Evolutionary conservation across 1,140 invertebrate genomes (phyloP), one percentile per base, ranked within the genome.

Genomic region (Drosophila setifemur): DNA sequence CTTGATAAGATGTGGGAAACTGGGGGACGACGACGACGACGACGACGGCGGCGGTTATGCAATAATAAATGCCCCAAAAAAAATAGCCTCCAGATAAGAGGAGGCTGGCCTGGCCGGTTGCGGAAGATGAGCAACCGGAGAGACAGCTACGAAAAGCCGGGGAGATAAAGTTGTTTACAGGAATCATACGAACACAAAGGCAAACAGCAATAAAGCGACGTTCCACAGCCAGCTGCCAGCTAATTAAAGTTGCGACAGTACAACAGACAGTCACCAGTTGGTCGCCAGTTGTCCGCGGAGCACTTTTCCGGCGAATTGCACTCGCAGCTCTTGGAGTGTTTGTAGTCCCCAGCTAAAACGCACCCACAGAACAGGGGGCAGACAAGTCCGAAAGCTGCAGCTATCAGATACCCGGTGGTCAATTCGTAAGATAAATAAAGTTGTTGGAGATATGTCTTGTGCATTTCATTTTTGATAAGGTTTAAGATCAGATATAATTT

Each of bases 91-190:
- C 16, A 52, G 81, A 85, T 79, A 81, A 74, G 73, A 37, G 67
- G 42, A n/a, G n/a, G n/a, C n/a, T n/a, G n/a, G n/a, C n/a, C n/a
- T n/a, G n/a, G 63, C 67, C 64, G 23, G 29, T 69, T 52, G 64
- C 79, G 76, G 76, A 87, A 86, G 81, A 81, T 70, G 76, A 57
- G 78, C 45, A n/a, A n/a, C n/a, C n/a, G 26, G 28, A 39, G 37
- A 43, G 49, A 69, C 53, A 70, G 31, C 28, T 12, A 48, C 47
- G 28, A 37, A 12, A 25, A 49, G 7, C 16, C 28, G 33, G 14
- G 31, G 73, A 81, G 81, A 86, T 86, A 86, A 86, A 86, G 81
- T 81, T 86, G 81, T 86, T 86, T 77, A 87, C 83, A 61, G 68
- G 60, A 75, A 75, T 75, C 47, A 78, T 73, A 44, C 72, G 39